phyloP scores from a whole-genome alignment of 2,113 vertebrate species.

The Turdus rufiventris region DNA sequence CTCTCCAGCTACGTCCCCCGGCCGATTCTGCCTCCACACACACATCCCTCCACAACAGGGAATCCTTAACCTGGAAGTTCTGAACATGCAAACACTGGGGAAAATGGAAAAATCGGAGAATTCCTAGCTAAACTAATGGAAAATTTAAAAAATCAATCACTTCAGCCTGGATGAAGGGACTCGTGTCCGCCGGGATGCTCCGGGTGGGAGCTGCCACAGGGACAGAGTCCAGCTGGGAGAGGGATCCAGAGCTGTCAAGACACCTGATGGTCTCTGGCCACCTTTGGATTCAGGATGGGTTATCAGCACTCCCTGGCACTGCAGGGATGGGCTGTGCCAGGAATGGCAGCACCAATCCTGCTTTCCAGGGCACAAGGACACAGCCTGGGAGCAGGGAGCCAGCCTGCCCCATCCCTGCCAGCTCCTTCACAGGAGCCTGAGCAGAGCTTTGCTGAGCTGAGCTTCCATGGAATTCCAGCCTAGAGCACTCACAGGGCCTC shows the following conservation, averaged over 20 bases:
- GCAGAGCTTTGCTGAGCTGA: neutral
- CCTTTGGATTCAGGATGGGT: neutral
- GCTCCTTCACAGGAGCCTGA: neutral
- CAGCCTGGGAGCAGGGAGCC: neutral
- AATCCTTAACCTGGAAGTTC: neutral
- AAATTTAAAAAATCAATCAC: neutral
- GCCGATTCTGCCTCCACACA: neutral
- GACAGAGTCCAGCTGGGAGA: neutral
- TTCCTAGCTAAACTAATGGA: neutral
- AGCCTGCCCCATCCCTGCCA: neutral
- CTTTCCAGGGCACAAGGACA: neutral
- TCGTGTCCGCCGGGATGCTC: accelerated
- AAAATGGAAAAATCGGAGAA: neutral
- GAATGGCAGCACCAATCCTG: neutral
- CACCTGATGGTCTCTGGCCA: neutral
- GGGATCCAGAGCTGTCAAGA: neutral
- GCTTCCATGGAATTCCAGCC: neutral
- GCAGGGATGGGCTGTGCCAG: neutral
- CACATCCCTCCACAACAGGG: neutral
- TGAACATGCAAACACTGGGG: neutral
- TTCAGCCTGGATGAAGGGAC: neutral
- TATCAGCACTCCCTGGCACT: neutral
- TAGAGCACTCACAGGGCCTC: accelerated
- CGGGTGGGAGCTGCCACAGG: neutral
- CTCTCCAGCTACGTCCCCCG: neutral